Base-by-base conservation (phyloP, 2,113 vertebrate genomes). In the Neodontobutis hainanensis region DNA sequence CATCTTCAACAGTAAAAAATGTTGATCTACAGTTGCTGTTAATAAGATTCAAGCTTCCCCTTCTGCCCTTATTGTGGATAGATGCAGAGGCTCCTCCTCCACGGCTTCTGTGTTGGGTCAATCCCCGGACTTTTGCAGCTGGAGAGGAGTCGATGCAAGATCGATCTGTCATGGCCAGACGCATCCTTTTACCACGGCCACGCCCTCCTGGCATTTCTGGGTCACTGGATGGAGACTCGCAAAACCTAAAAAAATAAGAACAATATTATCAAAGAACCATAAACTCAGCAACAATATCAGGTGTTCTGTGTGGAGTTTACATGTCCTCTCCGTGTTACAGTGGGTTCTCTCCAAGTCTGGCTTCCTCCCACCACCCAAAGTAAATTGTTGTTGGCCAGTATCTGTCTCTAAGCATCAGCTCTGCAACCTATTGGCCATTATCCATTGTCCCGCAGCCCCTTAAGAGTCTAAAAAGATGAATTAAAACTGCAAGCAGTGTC, bases 171-270 rank as follows among this genome's bases (percentile, higher is more conserved):
- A 95, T 92, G 0, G 94, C 88, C 0, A 97, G 90, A 59, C 97
- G 92, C 7, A 97, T 95, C 40, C 97, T 89, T 82, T 98, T 99
- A 7, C 97, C 96, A 58, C 97, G 91, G 38, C 97, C 97, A 4
- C 97, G 96, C 36, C 94, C 94, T 32, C 95, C 95, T 0, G 95
- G 91, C 92, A 97, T 92, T 80, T 99, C 97, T 72, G 97, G 91
- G 88, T 99, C 97, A 68, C 96, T 97, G 47, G 95, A 96, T 1
- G 97, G 97, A 0, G 97, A 99, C 80, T 99, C 97, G 51, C 97
- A 99, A 92, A 99, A 99, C 89, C 97, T 99, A 78, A 2, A 65
- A 38, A 51, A 80, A 14, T 68, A 82, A 36, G 12, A 57, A 6
- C 44, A 65, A 69, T 58, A 61, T 45, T 2, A 43, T 11, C 10